These are phyloP conservation scores for Trichonephila clavipes DNA, from an alignment of 1,140 invertebrate genomes.

Conservation along the genomic window DNA sequence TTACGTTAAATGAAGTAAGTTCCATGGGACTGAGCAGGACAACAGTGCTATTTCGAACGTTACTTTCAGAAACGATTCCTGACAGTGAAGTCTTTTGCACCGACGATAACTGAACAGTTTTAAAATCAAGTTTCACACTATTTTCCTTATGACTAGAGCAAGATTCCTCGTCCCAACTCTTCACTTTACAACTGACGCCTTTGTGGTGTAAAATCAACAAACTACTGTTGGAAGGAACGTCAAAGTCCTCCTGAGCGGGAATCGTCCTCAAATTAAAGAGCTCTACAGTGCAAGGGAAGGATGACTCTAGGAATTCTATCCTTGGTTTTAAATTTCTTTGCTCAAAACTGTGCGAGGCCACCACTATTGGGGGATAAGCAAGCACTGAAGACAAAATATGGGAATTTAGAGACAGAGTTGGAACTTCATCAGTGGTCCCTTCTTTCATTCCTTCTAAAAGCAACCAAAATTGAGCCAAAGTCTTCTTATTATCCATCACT, in stretches of 20 bases:
- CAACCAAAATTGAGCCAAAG: conserved; percentile 88
- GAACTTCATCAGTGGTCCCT: conserved; percentile 80
- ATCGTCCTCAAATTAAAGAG: conserved; percentile 85
- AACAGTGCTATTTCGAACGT: neutral
- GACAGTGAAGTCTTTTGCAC: conserved; percentile 61
- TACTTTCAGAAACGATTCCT: conserved; percentile 19
- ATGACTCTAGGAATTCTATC: conserved; percentile 80
- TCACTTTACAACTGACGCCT: conserved; percentile 79
- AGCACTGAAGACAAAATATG: conserved; percentile 87
- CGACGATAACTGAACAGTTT: conserved; percentile 40
- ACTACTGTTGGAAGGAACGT: conserved; percentile 89
- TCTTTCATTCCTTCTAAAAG: conserved; percentile 85
- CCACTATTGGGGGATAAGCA: conserved; percentile 88
- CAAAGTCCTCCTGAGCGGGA: conserved; percentile 86
- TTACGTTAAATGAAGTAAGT: conserved; percentile 60
- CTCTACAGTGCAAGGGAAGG: conserved; percentile 83
- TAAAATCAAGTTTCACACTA: conserved; percentile 26
- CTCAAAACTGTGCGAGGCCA: conserved; percentile 84
- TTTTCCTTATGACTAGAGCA: conserved; percentile 37
- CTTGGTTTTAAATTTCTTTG: conserved; percentile 79
- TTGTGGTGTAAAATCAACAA: conserved; percentile 90
- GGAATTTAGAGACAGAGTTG: conserved; percentile 86
- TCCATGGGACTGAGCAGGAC: conserved; percentile 44
- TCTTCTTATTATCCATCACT: conserved; percentile 91
- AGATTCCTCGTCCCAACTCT: conserved; percentile 22